These are phyloP conservation scores for Phocides pigmalion DNA, from an alignment of 1,140 invertebrate species.

Conservation along the genomic window DNA sequence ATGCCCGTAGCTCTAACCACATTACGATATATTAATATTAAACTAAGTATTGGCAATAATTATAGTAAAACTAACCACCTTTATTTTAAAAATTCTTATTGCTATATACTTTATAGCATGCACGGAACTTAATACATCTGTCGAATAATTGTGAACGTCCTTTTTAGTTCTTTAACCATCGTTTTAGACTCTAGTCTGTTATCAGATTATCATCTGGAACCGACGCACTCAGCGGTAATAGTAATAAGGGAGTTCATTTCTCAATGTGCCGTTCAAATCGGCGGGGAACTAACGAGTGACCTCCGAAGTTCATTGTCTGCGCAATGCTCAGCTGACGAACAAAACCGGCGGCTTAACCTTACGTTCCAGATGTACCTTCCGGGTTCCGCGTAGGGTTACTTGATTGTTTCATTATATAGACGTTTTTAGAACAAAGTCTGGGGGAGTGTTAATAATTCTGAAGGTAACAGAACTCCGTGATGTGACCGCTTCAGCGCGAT, in stretches of 20 bases:
- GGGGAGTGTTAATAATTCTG: not conserved
- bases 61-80: too few species aligned
- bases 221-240: too few species aligned
- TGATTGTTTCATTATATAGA: not conserved
- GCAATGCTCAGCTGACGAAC: not conserved
- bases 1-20: too few species aligned
- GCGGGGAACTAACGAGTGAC: conserved; percentile 4
- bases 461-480: not conserved
- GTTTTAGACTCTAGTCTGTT: too few species aligned
- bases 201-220: too few species aligned
- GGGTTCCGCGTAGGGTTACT: conserved; percentile 1
- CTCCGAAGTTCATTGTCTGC: conserved; percentile 22
- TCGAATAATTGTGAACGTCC: too few species aligned
- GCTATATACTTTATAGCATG: too few species aligned
- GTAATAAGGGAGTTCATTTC: not conserved
- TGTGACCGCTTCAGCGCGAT: not conserved
- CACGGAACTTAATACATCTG: too few species aligned
- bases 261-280: not conserved
- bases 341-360: conserved; percentile 9
- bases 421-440: not conserved
- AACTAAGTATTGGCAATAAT: too few species aligned
- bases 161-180: too few species aligned
- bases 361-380: conserved; percentile 2
- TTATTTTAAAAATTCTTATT: too few species aligned
- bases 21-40: too few species aligned